A percentile compares a stretch with the other conserved stretches of the same genome.
These are phyloP conservation scores for Drosophila gaucha DNA, from an alignment of 2,888 invertebrate genomes.

Conservation along the genomic window DNA sequence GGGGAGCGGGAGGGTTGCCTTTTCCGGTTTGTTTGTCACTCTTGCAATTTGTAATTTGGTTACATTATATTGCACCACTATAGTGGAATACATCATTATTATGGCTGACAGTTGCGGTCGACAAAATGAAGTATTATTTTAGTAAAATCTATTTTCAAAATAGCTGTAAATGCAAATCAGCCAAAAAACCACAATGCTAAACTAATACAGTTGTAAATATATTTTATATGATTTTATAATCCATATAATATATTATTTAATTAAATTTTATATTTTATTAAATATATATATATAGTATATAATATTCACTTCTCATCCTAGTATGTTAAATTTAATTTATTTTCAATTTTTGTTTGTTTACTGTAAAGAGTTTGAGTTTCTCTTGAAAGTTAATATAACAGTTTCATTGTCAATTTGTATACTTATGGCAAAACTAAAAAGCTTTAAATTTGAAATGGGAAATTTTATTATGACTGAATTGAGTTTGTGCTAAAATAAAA, in stretches of 20 bases:
- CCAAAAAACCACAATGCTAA: constrained; percentile 1
- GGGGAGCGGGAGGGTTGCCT: background rate
- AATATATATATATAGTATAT: too few relatives aligned
- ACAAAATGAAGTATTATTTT: constrained; percentile 35
- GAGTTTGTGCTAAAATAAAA: background rate
- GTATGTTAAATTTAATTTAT: background rate
- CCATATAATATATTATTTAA: background rate
- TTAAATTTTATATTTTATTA: background rate
- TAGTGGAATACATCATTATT: constrained; percentile 31
- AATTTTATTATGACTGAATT: fast-evolving
- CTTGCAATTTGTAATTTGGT: constrained; percentile 60
- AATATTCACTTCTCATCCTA: too few relatives aligned
- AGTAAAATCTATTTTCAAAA: too few relatives aligned
- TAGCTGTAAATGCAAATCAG: background rate
- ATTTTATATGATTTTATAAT: too few relatives aligned
- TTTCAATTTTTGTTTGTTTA: background rate
- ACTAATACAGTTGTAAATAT: background rate
- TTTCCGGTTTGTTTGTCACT: constrained; percentile 8
- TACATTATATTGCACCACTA: constrained; percentile 43
- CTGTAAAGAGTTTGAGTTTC: background rate
- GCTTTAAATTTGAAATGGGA: background rate
- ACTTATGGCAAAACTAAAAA: background rate
- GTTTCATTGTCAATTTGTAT: background rate
- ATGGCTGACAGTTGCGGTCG: constrained; percentile 24
- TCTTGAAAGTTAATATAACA: constrained; percentile 32